Evolutionary conservation across 2,888 invertebrate genomes (phyloP), one percentile per base, ranked within the genome.

Genomic region (Scaptodrosophila latifasciaeformis): DNA sequence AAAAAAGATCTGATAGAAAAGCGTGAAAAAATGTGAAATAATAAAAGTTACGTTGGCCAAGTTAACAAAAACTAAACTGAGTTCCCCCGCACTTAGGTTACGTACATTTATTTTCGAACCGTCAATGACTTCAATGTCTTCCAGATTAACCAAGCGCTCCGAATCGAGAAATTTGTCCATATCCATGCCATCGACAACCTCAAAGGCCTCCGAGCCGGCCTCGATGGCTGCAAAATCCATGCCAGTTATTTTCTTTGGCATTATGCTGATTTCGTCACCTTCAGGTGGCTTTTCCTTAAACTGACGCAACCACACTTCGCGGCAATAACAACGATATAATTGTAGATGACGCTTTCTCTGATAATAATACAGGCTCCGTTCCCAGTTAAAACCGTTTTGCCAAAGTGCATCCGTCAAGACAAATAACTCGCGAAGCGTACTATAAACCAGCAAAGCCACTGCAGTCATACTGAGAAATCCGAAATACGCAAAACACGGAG

Each of bases 151-250:
- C 27, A 31, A 49, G 15, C 39, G 19, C 37, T 57, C 57, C 18
- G 43, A 17, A n/a, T 49, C 51, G 37, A 39, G 19, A 13, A 62
- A 61, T 19, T 17, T 30, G 13, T 49, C 47, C 12, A 12, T 45
- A 27, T 40, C 39, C 21, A 12, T 12, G 29, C 39, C 30, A 46
- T 71, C 67, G 35, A 72, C 62, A 29, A 54, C 54, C 24, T 77
- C 81, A 29, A 62, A 64, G 12, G 65, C 63, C 43, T 75, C 67
- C 1, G 64, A 52, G 5, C 66, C 64, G 9, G 83, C 85, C 54
- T 85, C 84, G 24, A 81, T 59, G 42, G 83, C 82, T 34, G 71
- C 81, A 75, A 84, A 85, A 82, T 85, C 85, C 55, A 85, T 78
- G 45, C 66, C 71, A 40, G 45, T 50, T 15, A 19, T 21, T 30